phyloP scores from a whole-genome alignment of 2,797 vertebrate species.

The Chrysolophus pictus region DNA sequence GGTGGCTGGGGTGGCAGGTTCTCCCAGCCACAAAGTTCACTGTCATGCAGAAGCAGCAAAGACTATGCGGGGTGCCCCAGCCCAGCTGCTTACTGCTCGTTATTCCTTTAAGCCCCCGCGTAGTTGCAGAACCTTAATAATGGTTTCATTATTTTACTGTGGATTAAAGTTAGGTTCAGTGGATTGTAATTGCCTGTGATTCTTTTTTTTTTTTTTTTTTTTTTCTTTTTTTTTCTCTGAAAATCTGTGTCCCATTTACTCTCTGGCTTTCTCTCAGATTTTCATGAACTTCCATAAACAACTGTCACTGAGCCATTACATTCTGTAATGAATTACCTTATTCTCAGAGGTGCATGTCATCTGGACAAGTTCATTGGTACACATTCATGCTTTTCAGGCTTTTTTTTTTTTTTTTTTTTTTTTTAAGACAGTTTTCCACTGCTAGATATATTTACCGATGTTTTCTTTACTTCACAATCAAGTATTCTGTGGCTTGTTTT shows the following conservation, averaged over 20 bases:
- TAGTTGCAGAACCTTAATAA: conserved; percentile 16
- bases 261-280: conserved; percentile 8
- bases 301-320: neutral
- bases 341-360: neutral
- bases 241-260: neutral
- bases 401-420: neutral
- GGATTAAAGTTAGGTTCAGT: conserved; percentile 23
- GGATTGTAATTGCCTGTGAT: neutral
- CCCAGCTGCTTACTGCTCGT: neutral
- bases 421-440: neutral
- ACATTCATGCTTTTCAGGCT: neutral
- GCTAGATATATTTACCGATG: neutral
- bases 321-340: conserved; percentile 22
- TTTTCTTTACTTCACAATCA: neutral
- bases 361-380: neutral
- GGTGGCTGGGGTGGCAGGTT: neutral
- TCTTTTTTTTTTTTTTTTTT: neutral
- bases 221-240: neutral
- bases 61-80: neutral
- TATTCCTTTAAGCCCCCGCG: neutral
- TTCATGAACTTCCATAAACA: neutral
- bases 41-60: neutral
- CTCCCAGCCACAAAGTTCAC: neutral
- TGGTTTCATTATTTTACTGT: neutral
- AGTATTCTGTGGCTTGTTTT: neutral